Base-by-base conservation (phyloP, 2,797 vertebrate genomes). In the Serranus cabrilla region DNA sequence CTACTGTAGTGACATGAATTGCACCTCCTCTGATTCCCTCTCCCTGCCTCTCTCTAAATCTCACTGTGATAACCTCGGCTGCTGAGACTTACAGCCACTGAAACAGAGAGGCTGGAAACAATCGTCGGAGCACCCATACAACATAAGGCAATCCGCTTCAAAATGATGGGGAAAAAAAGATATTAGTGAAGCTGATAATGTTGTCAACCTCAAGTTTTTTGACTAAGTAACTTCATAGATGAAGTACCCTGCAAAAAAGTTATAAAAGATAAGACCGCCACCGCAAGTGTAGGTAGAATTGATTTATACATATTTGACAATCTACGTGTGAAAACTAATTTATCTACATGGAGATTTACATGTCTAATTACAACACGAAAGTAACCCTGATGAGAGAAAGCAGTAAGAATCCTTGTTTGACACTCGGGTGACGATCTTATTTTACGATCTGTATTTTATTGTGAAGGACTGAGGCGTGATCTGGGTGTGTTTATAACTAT, bases 1-100 rank as follows among this genome's bases (percentile, higher is more conserved):
- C 70, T 50, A 71, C 83, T 59, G 77, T 76, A 61, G 69, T 47
- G 66, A 90, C 85, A 83, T 72, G 70, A 79, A 87, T 84, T 83
- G 77, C 73, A 83, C 73, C 78, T 49, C 68, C 72, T 69, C 60
- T 73, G 71, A 83, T 72, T 84, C 59, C 11, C 55, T 81, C 58
- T 66, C 55, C 31, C 20, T 60, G 67, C 16, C n/a, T 76, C 83
- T 62, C 74, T 77, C 57, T 78, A 76, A 81, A 84, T 84, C 83
- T 86, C 63, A 59, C 40, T 47, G 75, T 78, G 67, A 85, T 82
- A 85, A 70, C 80, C 60, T 74, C 69, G 43, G 58, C 25, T 71
- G 40, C 58, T 40, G 60, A 76, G 18, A 64, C 55, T 60, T 59
- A 71, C 16, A 68, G 54, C 71, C 31, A 57, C 56, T 58, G 67